A percentile compares a stretch with the other conserved stretches of the same genome.
Evolutionary conservation across 2,113 vertebrate genomes (phyloP).

Genomic region (Gnathonemus longibarbis): DNA sequence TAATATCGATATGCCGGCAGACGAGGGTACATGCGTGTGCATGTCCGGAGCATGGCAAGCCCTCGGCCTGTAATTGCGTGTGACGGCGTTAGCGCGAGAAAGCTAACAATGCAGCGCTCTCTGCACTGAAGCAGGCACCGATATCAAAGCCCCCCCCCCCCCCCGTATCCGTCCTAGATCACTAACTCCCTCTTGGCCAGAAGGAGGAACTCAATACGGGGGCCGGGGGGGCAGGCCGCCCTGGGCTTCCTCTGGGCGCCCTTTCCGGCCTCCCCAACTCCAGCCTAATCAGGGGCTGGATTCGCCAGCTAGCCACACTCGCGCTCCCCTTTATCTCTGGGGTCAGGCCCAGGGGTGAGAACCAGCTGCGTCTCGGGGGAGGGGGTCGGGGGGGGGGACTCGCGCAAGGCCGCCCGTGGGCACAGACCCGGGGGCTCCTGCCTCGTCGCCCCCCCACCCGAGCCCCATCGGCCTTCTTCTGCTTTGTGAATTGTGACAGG

Average conservation of each 20-base stretch:
- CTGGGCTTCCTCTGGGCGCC: conserved; percentile 30
- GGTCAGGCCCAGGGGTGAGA: conserved; percentile 26
- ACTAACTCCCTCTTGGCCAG: conserved; percentile 19
- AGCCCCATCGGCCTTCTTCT: conserved; percentile 19
- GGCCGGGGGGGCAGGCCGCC: conserved; percentile 11
- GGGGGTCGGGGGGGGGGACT: conserved; percentile 13
- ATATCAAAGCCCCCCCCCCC: background rate
- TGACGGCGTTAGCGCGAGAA: background rate
- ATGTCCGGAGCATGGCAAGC: background rate
- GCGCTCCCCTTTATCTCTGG: background rate
- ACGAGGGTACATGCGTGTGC: background rate
- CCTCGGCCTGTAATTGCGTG: background rate
- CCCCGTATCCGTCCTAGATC: background rate
- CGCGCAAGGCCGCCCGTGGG: conserved; percentile 28
- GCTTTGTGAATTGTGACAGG: conserved; percentile 37
- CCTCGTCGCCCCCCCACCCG: conserved; percentile 20
- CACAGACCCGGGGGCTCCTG: conserved; percentile 20
- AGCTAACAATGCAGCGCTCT: background rate
- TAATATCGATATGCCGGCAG: background rate
- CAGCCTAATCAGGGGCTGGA: conserved; percentile 26
- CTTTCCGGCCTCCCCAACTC: background rate
- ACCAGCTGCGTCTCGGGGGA: conserved; percentile 12
- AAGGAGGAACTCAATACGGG: conserved; percentile 27
- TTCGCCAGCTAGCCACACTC: background rate
- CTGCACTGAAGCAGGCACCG: background rate